These are phyloP conservation scores for Muscicapa adusta DNA, from an alignment of 2,113 vertebrate species.

Conservation along the genomic window DNA sequence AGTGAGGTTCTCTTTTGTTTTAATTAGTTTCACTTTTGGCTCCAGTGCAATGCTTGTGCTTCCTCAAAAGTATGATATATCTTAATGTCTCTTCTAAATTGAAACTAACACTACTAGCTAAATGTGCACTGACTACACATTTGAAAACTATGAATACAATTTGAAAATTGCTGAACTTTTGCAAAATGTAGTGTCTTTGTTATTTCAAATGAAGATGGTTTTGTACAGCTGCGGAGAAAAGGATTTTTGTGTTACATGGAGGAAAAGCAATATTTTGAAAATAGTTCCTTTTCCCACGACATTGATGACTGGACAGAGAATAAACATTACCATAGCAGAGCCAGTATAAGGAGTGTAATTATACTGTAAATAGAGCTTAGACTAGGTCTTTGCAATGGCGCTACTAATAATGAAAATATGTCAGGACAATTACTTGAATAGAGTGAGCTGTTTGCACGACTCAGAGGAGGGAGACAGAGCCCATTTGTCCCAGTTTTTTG, in stretches of 20 bases:
- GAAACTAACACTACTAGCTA: not conserved
- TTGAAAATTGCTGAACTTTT: not conserved
- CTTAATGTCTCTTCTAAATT: not conserved
- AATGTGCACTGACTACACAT: not conserved
- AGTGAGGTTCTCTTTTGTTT: not conserved
- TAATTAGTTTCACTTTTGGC: not conserved
- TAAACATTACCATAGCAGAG: not conserved
- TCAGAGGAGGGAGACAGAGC: not conserved
- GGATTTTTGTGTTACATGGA: not conserved
- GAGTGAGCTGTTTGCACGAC: not conserved
- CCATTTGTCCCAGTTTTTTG: not conserved
- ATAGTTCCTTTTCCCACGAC: rapidly evolving
- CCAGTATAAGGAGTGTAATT: not conserved
- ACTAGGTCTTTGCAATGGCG: not conserved
- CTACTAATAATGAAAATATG: not conserved
- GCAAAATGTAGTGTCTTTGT: not conserved
- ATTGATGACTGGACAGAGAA: not conserved
- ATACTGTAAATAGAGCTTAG: not conserved
- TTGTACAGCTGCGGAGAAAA: not conserved
- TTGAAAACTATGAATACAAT: not conserved
- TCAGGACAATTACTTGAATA: not conserved
- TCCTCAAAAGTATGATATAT: not conserved
- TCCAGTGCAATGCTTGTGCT: not conserved
- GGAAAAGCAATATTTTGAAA: not conserved
- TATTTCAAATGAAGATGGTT: not conserved